phyloP scores from a whole-genome alignment of 2,797 vertebrate genomes.

The Ceryle rudis region DNA sequence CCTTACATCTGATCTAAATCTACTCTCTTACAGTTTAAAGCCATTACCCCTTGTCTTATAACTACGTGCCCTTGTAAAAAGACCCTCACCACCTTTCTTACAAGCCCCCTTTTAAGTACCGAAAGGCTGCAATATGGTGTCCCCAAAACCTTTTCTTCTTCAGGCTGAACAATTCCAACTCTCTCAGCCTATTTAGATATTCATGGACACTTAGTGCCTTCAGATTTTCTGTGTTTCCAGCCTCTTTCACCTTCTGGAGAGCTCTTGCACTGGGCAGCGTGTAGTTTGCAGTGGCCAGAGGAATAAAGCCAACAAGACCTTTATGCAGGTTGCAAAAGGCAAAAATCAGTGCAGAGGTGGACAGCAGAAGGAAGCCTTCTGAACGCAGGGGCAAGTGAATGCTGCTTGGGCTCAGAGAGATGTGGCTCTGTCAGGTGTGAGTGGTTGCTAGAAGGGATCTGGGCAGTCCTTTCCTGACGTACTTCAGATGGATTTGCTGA shows the following conservation, averaged over 20 bases:
- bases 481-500: background rate
- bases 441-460: background rate
- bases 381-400: fast-evolving
- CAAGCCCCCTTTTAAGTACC: background rate
- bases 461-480: background rate
- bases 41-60: background rate
- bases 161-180: background rate
- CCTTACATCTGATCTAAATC: background rate
- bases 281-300: background rate
- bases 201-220: background rate
- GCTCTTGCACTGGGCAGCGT: background rate
- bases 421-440: background rate
- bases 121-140: background rate
- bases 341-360: background rate
- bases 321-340: background rate
- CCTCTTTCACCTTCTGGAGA: background rate
- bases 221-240: background rate
- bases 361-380: background rate
- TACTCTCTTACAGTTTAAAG: background rate
- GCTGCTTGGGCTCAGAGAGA: background rate
- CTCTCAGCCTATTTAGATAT: background rate
- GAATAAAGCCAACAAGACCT: background rate
- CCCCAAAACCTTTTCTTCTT: background rate
- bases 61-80: background rate
- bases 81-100: background rate